Evolutionary conservation across 2,888 invertebrate genomes (phyloP), one percentile per base, ranked within the genome.

Genomic region (Mimachlamys varia): DNA sequence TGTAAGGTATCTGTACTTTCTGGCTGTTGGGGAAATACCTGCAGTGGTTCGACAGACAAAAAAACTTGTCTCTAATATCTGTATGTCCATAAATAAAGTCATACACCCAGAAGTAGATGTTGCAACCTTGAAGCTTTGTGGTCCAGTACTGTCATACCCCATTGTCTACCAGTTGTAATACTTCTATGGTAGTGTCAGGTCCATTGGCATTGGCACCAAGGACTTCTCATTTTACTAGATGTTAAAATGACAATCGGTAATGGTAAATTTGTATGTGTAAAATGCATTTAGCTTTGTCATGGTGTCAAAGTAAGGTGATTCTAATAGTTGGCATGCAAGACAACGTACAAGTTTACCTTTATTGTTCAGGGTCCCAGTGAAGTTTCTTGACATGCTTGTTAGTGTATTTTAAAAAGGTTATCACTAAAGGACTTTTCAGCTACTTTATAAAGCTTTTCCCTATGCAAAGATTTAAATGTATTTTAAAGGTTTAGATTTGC

Each of bases 31-130:
- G 33, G 76, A 33, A n/a, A 76, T 76, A 33, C 76, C 27, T 27
- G 27, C 76, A 22, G 27, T 76, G 76, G 76, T 76, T 76, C 76
- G 33, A 13, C 76, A 76, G 76, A 76, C 33, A 76, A 76, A 76
- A 22, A 27, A 44, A 44, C 33, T 76, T 76, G 33, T 27, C 76
- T 15, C 27, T 33, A 33, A 76, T 76, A 10, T 76, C 27, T 5
- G 13, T 27, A 33, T 76, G 33, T 76, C 76, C 76, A 76, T 76
- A 76, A 76, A 27, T 13, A 10, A 33, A 2, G 76, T 5, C 33
- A 27, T 76, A 12, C 33, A 76, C 33, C 5, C 33, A 15, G 76
- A 15, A 76, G 33, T 33, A 10, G 33, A 27, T 76, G 76, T 12
- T 76, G 76, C 27, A 76, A 33, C 15, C 33, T 12, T 76, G 76